Percentiles rank a stretch among this genome's conserved stretches.
phyloP scores from a whole-genome alignment of 2,888 invertebrate species.

The Aleiodes alternator region DNA sequence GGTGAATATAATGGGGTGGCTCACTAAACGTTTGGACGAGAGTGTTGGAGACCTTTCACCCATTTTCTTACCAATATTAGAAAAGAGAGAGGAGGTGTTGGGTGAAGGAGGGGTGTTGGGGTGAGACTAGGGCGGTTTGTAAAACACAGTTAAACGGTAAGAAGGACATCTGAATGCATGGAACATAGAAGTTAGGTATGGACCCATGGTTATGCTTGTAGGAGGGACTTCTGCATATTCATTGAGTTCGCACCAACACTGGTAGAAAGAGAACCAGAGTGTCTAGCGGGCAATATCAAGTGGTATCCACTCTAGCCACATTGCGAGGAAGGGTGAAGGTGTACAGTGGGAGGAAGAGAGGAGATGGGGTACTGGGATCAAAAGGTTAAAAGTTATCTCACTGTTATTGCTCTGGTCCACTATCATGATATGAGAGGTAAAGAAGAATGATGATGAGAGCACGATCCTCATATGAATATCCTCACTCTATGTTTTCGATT shows the following conservation, averaged over 20 bases:
- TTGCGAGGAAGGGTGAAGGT: constrained; percentile 23
- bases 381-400: constrained; percentile 37
- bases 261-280: constrained; percentile 28
- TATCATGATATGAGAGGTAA: not conserved
- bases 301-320: constrained; percentile 23
- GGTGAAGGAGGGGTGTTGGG: not conserved
- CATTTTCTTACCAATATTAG: constrained; percentile 33
- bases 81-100: constrained; percentile 25
- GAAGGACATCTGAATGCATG: constrained; percentile 71
- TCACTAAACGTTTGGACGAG: constrained; percentile 28
- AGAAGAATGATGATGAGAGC: not conserved
- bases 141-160: constrained; percentile 56
- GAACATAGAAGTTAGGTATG: constrained; percentile 59
- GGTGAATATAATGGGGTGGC: constrained; percentile 55
- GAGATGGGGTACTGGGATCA: constrained; percentile 37
- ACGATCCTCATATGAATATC: not conserved
- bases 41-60: constrained; percentile 15
- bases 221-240: constrained; percentile 67
- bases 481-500: constrained; percentile 1
- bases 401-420: constrained; percentile 19
- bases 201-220: constrained; percentile 57
- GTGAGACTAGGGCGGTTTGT: too few relatives aligned
- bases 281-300: constrained; percentile 36
- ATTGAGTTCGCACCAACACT: constrained; percentile 55
- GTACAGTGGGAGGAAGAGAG: not conserved